Percentiles rank a stretch among this genome's conserved stretches.
These are phyloP conservation scores for Telmatochromis brichardi DNA, from an alignment of 2,113 vertebrate genomes.

Conservation along the genomic window DNA sequence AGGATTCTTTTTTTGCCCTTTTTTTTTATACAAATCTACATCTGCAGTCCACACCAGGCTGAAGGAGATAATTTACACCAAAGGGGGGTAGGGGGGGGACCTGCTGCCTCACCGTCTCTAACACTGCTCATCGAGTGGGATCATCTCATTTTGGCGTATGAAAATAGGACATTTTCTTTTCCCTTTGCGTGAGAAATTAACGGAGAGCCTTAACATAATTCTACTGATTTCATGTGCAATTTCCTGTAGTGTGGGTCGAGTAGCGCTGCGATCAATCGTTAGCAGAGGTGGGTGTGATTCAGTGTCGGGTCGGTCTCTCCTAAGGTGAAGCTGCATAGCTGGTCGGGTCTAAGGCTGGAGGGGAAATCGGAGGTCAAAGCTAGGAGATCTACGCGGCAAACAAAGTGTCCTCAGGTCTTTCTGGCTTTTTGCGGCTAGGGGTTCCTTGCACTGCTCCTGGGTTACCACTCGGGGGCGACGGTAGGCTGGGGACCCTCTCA, in stretches of 20 bases:
- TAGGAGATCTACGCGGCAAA: constrained; percentile 80
- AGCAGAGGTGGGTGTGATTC: neutral
- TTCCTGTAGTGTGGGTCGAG: constrained; percentile 1
- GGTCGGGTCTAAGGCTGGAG: constrained; percentile 26
- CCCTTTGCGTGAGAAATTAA: neutral
- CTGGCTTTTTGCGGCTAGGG: constrained; percentile 78
- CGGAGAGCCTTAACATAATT: neutral
- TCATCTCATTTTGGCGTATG: neutral
- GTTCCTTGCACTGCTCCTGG: constrained; percentile 64
- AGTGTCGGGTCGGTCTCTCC: constrained; percentile 15
- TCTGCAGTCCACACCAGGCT: constrained; percentile 24
- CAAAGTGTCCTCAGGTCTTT: constrained; percentile 81
- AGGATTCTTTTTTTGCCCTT: neutral
- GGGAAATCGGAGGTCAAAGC: neutral
- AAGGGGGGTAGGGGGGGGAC: neutral
- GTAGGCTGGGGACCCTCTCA: constrained; percentile 83
- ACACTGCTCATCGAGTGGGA: neutral
- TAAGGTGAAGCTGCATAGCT: constrained; percentile 24
- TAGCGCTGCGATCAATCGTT: neutral
- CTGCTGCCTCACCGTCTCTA: neutral
- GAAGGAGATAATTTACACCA: neutral
- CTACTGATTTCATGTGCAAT: neutral
- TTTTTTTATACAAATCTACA: constrained; percentile 2
- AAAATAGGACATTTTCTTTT: neutral
- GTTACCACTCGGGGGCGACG: constrained; percentile 77